Base-by-base conservation (phyloP, 2,888 invertebrate species). In the Ectemnius cavifrons region DNA sequence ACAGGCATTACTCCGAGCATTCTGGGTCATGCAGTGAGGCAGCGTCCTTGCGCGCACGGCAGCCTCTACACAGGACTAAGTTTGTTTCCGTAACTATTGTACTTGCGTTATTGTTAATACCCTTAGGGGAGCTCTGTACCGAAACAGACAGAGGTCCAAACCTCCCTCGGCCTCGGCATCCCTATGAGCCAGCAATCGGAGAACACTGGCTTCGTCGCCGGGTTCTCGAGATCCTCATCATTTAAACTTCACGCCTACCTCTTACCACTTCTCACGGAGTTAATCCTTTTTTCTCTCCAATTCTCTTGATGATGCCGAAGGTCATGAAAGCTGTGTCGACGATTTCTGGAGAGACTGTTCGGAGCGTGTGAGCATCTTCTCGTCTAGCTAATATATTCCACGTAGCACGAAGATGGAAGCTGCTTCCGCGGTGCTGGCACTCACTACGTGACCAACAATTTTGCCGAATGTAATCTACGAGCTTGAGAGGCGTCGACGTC, bases 381-480 rank as follows among this genome's bases (percentile, higher is more conserved):
- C 20, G 28, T 27, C 52, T 47, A 23, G n/a, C 14, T 49, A 47
- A 63, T 49, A 63, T 63, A 52, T 52, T 52, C 52, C 52, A 52
- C 52, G 27, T 63, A 46, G 20, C 62, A 8, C 5, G 20, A 37
- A 37, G 16, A 13, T 14, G n/a, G 16, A n/a, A 16, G 4, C 62
- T 23, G 56, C 28, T 23, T n/a, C 57, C 45, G 4, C 8, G 56
- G 18, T 37, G 5, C 37, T 37, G 37, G 37, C 37, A 37, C 61
- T 23, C 52, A 14, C 27, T 62, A 68, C 68, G 68, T 68, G 68
- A 68, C 62, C 68, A 49, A 62, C 62, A 57, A 68, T 68, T 68
- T 68, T 37, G 63, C 63, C 68, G 46, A 63, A 63, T 57, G 68
- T 68, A 62, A 46, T 62, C 46, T 49, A 27, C 68, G 57, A 18